These are phyloP conservation scores for Chamaedrilus cognettii DNA, from an alignment of 2,888 invertebrate genomes.

Conservation along the genomic window DNA sequence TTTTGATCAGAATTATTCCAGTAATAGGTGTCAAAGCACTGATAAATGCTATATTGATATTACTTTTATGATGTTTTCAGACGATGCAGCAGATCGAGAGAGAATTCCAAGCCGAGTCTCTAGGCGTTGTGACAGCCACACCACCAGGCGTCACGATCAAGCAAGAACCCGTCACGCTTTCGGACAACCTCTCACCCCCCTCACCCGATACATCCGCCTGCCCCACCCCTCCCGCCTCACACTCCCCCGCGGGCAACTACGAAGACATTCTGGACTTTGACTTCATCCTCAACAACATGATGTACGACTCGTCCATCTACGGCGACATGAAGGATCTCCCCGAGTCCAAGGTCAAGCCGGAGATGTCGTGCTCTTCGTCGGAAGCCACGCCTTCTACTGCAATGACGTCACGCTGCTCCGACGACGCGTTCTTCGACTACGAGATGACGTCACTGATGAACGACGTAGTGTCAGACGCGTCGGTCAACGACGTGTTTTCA, in stretches of 20 bases:
- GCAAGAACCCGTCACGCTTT: background rate
- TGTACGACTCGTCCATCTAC: background rate
- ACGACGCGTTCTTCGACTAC: conserved; percentile 1
- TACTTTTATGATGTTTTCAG: too few relatives aligned
- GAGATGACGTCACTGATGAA: background rate
- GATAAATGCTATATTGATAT: too few relatives aligned
- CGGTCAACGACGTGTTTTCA: conserved; percentile 4
- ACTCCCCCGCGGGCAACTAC: background rate
- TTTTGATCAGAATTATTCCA: too few relatives aligned
- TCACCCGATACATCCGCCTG: background rate
- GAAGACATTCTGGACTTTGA: conserved; percentile 1
- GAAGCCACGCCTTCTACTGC: background rate
- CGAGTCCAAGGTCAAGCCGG: background rate
- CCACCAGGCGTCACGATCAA: background rate
- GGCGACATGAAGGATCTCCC: background rate
- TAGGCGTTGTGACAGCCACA: background rate
- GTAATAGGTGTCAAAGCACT: too few relatives aligned
- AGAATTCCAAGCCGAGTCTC: background rate
- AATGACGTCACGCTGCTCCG: background rate
- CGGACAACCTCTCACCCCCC: background rate
- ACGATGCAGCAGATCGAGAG: background rate
- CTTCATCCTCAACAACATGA: background rate
- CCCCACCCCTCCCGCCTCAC: conserved; percentile 4
- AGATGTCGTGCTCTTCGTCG: background rate
- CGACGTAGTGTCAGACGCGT: background rate